Evolutionary conservation across 35 echinoderm and acorn worm genomes (phyloP).

Genomic region (Chiridota heheva): DNA sequence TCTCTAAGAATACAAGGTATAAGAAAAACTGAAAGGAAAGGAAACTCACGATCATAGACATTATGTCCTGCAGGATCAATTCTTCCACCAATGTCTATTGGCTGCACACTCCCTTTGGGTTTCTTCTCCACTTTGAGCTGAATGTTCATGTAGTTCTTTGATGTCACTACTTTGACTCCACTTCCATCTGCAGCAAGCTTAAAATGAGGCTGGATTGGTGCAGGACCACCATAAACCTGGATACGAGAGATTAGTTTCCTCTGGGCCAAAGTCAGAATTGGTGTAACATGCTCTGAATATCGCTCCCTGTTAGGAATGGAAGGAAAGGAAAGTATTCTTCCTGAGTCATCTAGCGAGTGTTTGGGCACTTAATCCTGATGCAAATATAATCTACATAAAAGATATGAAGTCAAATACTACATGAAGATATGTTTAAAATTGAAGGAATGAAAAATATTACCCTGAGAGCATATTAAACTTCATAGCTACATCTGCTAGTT

Average conservation of each 20-base stretch:
- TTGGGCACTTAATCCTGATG: too few relatives aligned
- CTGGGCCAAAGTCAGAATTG: conserved; percentile 84
- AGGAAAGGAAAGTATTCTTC: too few relatives aligned
- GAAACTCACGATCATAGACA: conserved; percentile 80
- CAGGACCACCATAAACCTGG: conserved; percentile 75
- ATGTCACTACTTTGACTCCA: conserved; percentile 61
- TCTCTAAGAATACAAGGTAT: too few relatives aligned
- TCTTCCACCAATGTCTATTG: conserved; percentile 85
- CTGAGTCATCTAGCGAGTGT: too few relatives aligned
- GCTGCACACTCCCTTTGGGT: conserved; percentile 27
- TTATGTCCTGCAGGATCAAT: conserved; percentile 99
- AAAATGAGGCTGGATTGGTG: conserved; percentile 84
- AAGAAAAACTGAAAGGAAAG: too few relatives aligned
- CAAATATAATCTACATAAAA: too few relatives aligned
- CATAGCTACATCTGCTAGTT: conserved; percentile 94
- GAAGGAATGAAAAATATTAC: too few relatives aligned
- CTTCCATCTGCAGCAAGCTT: conserved; percentile 17
- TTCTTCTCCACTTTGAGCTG: conserved; percentile 65
- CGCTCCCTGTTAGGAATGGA: conserved; percentile 58
- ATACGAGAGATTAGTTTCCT: conserved; percentile 84
- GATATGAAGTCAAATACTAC: too few relatives aligned
- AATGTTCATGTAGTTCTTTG: conserved; percentile 81
- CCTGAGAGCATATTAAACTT: conserved; percentile 89
- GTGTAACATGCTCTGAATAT: conserved; percentile 85
- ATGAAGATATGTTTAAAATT: too few relatives aligned